Evolutionary conservation across 1,140 invertebrate species (phyloP).

Genomic region (Ips nitidus): DNA sequence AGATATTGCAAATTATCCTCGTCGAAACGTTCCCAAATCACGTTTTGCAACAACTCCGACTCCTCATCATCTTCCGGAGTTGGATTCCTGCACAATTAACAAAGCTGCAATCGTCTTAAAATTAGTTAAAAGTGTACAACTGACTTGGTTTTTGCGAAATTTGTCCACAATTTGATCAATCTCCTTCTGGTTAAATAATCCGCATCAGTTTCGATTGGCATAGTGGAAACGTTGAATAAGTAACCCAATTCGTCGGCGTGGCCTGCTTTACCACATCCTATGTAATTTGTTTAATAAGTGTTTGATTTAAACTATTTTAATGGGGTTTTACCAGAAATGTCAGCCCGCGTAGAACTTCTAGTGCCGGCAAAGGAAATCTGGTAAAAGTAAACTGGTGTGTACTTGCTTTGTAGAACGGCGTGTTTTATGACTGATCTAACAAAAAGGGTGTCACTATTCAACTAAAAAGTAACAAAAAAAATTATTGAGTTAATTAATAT

Average conservation of each 20-base stretch:
- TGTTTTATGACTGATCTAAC: constrained; percentile 19
- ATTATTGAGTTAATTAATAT: background rate
- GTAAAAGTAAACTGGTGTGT: constrained; percentile 17
- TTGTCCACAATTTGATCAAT: constrained; percentile 15
- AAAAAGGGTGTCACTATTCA: constrained; percentile 6
- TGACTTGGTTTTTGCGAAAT: constrained; percentile 17
- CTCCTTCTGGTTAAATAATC: constrained; percentile 18
- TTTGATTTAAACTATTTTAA: background rate
- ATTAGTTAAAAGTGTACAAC: background rate
- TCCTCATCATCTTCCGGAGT: constrained; percentile 10
- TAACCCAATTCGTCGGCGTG: constrained; percentile 17
- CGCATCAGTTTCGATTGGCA: constrained; percentile 16
- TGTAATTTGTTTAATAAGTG: background rate
- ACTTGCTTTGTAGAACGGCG: constrained; percentile 11
- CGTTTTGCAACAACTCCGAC: background rate
- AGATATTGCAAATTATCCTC: constrained; percentile 6
- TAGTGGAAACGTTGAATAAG: constrained; percentile 18
- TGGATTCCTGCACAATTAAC: constrained; percentile 12
- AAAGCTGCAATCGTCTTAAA: background rate
- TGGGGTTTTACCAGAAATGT: constrained; percentile 9
- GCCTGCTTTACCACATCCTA: constrained; percentile 16
- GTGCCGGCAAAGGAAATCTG: constrained; percentile 18
- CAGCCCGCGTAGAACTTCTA: background rate
- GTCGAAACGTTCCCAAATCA: constrained; percentile 8
- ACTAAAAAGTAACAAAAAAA: constrained; percentile 6